A percentile compares a stretch with the other conserved stretches of the same genome.
Conservation (phyloP, 1,140 invertebrate species). For the Plutomurus gul region DNA sequence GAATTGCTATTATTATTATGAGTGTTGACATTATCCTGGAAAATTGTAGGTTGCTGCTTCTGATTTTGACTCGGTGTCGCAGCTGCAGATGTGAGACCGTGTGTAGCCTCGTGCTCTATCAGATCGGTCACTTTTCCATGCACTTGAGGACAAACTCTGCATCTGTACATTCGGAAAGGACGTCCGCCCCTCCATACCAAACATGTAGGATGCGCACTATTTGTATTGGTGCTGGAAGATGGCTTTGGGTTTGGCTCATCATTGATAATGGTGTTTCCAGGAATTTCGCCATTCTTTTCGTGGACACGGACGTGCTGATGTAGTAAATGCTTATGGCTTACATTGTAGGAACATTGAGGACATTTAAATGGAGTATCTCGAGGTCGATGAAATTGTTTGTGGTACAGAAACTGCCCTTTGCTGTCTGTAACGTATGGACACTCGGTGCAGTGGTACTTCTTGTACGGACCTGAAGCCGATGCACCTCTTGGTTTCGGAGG, state of each 20-base stretch:
- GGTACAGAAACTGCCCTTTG: conserved; percentile 80
- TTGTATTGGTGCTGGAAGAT: not conserved
- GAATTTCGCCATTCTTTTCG: conserved; percentile 56
- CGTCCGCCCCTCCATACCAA: conserved; percentile 32
- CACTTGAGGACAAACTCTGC: conserved; percentile 42
- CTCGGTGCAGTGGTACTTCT: conserved; percentile 70
- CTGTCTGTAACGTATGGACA: conserved; percentile 82
- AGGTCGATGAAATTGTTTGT: conserved; percentile 81
- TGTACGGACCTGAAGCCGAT: conserved; percentile 54
- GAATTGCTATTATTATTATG: not conserved
- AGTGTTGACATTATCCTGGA: not conserved
- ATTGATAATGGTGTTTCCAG: not conserved
- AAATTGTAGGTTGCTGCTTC: too few relatives aligned
- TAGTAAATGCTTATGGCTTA: conserved; percentile 75
- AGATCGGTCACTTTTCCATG: conserved; percentile 35
- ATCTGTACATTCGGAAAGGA: conserved; percentile 35
- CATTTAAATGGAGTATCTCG: conserved; percentile 76
- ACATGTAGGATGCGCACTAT: conserved; percentile 29
- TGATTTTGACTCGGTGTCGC: not conserved
- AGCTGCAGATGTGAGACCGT: not conserved
- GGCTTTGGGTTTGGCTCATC: not conserved
- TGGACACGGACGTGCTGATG: conserved; percentile 79
- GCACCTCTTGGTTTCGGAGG: conserved; percentile 30
- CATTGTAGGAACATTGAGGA: conserved; percentile 78
- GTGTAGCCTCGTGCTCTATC: conserved; percentile 34